Evolutionary conservation across 2,113 vertebrate species (phyloP).

Genomic region (Brienomyrus brachyistius): DNA sequence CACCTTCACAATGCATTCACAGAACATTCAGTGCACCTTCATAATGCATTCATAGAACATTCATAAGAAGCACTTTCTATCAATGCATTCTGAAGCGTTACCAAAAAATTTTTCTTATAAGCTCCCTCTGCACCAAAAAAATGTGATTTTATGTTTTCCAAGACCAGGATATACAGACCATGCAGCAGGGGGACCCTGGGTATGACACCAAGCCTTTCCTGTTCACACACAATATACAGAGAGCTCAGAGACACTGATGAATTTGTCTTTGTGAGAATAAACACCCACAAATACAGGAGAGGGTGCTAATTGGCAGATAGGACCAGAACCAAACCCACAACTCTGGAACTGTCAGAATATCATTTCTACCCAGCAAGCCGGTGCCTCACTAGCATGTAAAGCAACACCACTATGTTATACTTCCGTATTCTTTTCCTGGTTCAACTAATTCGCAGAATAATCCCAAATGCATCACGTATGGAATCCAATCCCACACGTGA

Average conservation of each 20-base stretch:
- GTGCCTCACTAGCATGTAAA: neutral
- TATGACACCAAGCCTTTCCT: neutral
- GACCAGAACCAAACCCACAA: neutral
- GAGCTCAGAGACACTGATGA: neutral
- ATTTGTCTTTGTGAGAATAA: neutral
- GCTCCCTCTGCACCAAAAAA: neutral
- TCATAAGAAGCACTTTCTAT: neutral
- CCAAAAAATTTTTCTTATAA: neutral
- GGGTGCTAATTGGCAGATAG: neutral
- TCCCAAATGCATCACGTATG: neutral
- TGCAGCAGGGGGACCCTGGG: neutral
- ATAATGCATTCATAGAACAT: neutral
- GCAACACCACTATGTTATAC: neutral
- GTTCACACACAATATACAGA: neutral
- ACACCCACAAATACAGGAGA: neutral
- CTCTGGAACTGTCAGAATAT: neutral
- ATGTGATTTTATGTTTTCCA: neutral
- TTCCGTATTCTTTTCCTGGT: neutral
- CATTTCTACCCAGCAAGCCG: neutral
- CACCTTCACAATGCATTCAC: too few relatives aligned
- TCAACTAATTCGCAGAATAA: neutral
- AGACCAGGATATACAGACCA: neutral
- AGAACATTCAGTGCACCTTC: too few relatives aligned
- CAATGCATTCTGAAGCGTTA: neutral
- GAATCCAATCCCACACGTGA: neutral